Evolutionary conservation across 2,113 vertebrate species (phyloP), one percentile per base, ranked within the genome.

Genomic region (Melozone crissalis): DNA sequence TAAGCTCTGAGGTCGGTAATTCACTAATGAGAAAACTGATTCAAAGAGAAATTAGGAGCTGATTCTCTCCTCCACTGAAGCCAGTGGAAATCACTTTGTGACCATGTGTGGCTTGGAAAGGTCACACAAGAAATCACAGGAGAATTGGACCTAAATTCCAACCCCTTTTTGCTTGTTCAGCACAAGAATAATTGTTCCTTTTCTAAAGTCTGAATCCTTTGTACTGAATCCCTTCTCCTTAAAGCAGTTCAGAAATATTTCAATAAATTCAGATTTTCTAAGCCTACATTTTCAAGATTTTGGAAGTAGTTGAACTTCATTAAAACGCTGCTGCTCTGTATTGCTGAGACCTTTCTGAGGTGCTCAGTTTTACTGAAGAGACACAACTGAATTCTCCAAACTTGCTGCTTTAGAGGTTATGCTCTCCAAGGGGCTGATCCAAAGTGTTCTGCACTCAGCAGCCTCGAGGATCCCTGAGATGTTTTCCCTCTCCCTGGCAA

Each of bases 1-100:
- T 97, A 96, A 96, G 73, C 79, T 92, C 74, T 52, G 93, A 93
- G 79, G 73, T 55, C 39, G 5, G 52, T 87, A 78, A 93, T 96
- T 93, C 86, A 92, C 90, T 95, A 92, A 95, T 92, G 94, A 95
- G 90, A 35, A 89, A 80, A 68, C 79, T 90, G 80, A 94, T 90
- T 95, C 83, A 72, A 63, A 89, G 92, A 71, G 88, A 92, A 94
- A 96, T 96, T 75, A 89, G 65, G 61, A 84, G 52, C 55, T 94
- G 74, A 77, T 91, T 94, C 76, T 81, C 79, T 81, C 83, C 65
- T 90, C 76, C 83, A 35, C 2, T 86, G 90, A 57, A 94, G 79
- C 52, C 85, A 83, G 26, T 31, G 80, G 72, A 76, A 92, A 86
- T 89, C 1, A 75, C 62, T 89, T 44, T 67, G 35, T 74, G 79